Base-by-base conservation (phyloP, 2,797 vertebrate species). In the Schizopygopsis pylzovi region DNA sequence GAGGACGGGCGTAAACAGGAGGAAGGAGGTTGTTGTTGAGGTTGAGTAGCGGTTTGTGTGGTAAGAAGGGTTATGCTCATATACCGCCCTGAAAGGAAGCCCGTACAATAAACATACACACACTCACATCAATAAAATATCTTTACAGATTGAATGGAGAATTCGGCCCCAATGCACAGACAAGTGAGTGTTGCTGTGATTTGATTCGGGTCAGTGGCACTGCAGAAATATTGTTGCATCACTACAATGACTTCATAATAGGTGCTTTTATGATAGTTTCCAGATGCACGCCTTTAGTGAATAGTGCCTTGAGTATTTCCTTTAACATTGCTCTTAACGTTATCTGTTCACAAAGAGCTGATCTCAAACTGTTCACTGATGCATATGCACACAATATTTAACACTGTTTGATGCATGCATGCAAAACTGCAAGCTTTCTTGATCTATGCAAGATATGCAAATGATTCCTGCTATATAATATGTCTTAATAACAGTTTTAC, bases 11-110 rank as follows among this genome's bases (percentile, higher is more conserved):
- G 81, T 73, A 73, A 72, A 82, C 68, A 82, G 67, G 68, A 73
- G 68, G 81, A 54, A 71, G 3, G 15, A 82, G 80, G 10, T 43
- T 82, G 49, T 82, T 82, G 68, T 82, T 82, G 81, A 73, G 81
- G 68, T 61, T 15, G 22, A 59, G 49, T 8, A 72, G 81, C 22
- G 81, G 81, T 59, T 82, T 43, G 39, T 82, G 52, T 82, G 81
- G 68, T 61, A 15, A 45, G 79, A 18, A 71, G 67, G 67, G 49
- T 82, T 56, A 82, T 52, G 80, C 67, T 33, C 52, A 28, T 52
- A 59, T 54, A 33, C n/a, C 43, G 80, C 67, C 67, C 47, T 22
- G 6, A 73, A 41, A 82, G 52, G 16, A 82, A 82, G 16, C 33
- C 13, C 16, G 0, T 56, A 25, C 41, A 20, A 45, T 12, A 68